Conservation (phyloP, 2,888 invertebrate species). For the Eupithecia inturbata region DNA sequence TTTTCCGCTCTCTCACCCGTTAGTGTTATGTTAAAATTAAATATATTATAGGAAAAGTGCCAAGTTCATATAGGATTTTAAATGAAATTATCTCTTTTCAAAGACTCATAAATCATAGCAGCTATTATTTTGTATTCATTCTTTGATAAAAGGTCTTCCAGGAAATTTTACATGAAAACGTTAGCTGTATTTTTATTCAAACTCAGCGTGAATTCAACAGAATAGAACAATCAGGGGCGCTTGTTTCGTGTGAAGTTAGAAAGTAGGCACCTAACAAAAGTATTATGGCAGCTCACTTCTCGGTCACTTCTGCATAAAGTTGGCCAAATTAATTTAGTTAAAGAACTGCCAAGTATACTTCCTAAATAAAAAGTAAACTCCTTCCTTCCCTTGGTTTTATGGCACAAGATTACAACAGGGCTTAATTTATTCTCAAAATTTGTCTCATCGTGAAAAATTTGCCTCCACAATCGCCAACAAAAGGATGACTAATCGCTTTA, state of each 20-base stretch:
- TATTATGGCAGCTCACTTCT: conserved; percentile 42
- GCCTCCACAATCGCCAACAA: conserved; percentile 78
- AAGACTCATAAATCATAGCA: not conserved
- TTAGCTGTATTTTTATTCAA: conserved; percentile 38
- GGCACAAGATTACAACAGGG: conserved; percentile 78
- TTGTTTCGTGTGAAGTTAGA: conserved; percentile 44
- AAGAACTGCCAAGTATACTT: conserved; percentile 51
- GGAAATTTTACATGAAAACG: conserved; percentile 39
- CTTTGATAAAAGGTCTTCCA: conserved; percentile 5
- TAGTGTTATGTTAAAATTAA: conserved; percentile 2
- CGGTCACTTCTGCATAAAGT: conserved; percentile 46
- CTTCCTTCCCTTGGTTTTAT: conserved; percentile 58
- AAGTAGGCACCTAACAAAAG: conserved; percentile 42
- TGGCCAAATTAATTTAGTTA: conserved; percentile 48
- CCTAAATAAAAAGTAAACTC: conserved; percentile 53
- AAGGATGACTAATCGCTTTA: conserved; percentile 80
- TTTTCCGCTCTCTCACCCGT: conserved; percentile 50
- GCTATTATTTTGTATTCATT: conserved; percentile 4
- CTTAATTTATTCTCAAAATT: conserved; percentile 82
- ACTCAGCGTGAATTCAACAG: conserved; percentile 32
- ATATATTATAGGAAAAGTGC: not conserved
- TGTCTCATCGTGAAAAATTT: conserved; percentile 82
- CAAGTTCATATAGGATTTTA: not conserved
- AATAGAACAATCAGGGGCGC: conserved; percentile 46
- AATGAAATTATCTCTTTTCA: not conserved